Conservation (phyloP, 2,888 invertebrate genomes). For the Drosophila cognata region DNA sequence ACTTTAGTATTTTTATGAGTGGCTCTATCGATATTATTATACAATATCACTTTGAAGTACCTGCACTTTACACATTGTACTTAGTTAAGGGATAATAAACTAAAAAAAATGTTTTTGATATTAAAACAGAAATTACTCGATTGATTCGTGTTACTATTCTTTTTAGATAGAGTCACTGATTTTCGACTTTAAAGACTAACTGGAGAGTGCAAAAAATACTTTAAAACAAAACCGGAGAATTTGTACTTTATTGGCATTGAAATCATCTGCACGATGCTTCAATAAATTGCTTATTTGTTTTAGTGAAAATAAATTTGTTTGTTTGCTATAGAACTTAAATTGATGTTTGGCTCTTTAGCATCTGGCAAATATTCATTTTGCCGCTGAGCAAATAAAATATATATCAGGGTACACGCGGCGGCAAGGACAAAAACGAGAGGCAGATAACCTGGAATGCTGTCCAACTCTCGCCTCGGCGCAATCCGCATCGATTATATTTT, state of each 20-base stretch:
- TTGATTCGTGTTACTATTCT: not conserved
- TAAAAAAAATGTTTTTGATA: rapidly evolving
- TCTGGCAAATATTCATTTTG: conserved; percentile 68
- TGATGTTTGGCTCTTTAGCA: conserved; percentile 70
- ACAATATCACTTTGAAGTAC: not conserved
- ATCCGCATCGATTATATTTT: conserved; percentile 55
- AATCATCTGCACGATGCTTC: conserved; percentile 27
- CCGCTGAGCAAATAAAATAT: conserved; percentile 64
- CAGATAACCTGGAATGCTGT: conserved; percentile 23
- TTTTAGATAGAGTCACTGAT: not conserved
- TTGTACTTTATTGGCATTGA: not conserved
- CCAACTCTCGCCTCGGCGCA: conserved; percentile 20
- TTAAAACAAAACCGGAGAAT: not conserved
- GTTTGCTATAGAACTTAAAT: conserved; percentile 61
- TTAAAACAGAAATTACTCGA: not conserved
- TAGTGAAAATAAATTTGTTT: conserved; percentile 57
- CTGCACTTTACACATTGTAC: not conserved
- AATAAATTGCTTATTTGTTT: conserved; percentile 39
- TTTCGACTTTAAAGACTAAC: not conserved
- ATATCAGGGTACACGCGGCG: conserved; percentile 55
- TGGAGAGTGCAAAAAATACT: not conserved
- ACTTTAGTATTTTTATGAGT: conserved; percentile 2
- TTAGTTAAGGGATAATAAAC: not conserved
- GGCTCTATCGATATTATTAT: not conserved
- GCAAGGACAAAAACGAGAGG: conserved; percentile 46